Conservation (phyloP, 2,113 vertebrate genomes). For the Phyllostomus discolor region DNA sequence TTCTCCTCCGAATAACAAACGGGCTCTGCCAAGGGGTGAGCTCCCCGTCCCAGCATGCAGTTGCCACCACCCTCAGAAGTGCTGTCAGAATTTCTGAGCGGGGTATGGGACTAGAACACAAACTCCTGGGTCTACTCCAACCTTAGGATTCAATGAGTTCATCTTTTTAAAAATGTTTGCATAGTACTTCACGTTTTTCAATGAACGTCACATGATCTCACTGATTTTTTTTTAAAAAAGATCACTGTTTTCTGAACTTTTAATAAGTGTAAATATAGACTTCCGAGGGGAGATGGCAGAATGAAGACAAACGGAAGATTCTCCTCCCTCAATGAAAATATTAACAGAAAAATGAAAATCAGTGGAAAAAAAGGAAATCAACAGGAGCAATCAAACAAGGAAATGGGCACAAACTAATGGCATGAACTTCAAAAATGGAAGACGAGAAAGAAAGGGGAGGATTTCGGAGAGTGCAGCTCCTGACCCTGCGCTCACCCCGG, state of each 20-base stretch:
- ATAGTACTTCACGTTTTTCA: neutral
- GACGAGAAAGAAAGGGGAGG: neutral
- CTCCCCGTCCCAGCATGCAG: neutral
- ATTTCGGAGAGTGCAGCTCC: neutral
- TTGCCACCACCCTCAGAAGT: neutral
- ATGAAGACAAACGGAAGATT: neutral
- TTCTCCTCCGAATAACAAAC: neutral
- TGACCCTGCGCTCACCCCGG: neutral
- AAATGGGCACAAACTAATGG: neutral
- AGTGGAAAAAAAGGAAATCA: neutral
- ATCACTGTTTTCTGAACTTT: neutral
- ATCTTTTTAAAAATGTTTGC: neutral
- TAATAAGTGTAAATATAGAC: neutral
- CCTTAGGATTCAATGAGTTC: neutral
- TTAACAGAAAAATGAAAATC: neutral
- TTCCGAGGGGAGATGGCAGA: neutral
- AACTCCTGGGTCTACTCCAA: neutral
- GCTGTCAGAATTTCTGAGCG: neutral
- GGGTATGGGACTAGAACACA: neutral
- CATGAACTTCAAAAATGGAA: neutral
- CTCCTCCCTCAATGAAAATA: neutral
- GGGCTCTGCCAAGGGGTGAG: neutral
- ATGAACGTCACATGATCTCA: neutral
- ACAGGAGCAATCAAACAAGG: neutral
- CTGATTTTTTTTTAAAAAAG: neutral